These are phyloP conservation scores for Papilio dardanus DNA, from an alignment of 1,140 invertebrate genomes.

Conservation along the genomic window DNA sequence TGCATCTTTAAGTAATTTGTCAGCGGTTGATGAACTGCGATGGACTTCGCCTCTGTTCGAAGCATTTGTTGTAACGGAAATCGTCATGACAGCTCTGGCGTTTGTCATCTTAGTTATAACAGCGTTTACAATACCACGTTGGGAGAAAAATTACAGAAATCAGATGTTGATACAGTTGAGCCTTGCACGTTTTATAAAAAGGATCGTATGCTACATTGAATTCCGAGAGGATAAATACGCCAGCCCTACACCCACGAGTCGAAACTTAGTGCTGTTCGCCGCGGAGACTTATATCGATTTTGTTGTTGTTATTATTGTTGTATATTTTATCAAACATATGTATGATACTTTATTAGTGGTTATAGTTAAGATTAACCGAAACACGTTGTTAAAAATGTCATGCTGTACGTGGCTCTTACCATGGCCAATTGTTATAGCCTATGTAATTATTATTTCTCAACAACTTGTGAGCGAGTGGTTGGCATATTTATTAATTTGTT, in stretches of 20 bases:
- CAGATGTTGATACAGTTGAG: slow-evolving; percentile 74
- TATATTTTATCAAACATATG: slow-evolving; percentile 75
- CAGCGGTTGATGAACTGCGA: slow-evolving; percentile 42
- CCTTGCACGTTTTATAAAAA: slow-evolving; percentile 64
- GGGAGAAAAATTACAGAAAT: slow-evolving; percentile 72
- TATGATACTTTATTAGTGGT: slow-evolving; percentile 72
- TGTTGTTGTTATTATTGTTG: slow-evolving; percentile 66
- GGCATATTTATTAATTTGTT: slow-evolving; percentile 59
- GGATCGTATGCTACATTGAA: slow-evolving; percentile 53
- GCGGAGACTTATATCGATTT: slow-evolving; percentile 66
- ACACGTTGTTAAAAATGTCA: slow-evolving; percentile 58
- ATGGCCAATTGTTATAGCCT: slow-evolving; percentile 52
- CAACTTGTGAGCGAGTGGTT: slow-evolving; percentile 49
- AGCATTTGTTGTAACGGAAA: slow-evolving; percentile 63
- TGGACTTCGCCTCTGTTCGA: slow-evolving; percentile 50
- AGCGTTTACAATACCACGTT: slow-evolving; percentile 60
- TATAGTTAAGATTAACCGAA: slow-evolving; percentile 62
- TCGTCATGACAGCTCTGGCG: slow-evolving; percentile 68
- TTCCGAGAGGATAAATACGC: slow-evolving; percentile 51
- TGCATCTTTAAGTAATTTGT: background rate
- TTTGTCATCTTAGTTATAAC: slow-evolving; percentile 59
- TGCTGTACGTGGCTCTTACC: slow-evolving; percentile 65
- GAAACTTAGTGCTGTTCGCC: slow-evolving; percentile 44
- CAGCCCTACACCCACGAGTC: slow-evolving; percentile 29
- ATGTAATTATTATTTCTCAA: slow-evolving; percentile 43